Evolutionary conservation across 2,888 invertebrate species (phyloP), one percentile per base, ranked within the genome.

Genomic region (Fabriciana adippe): DNA sequence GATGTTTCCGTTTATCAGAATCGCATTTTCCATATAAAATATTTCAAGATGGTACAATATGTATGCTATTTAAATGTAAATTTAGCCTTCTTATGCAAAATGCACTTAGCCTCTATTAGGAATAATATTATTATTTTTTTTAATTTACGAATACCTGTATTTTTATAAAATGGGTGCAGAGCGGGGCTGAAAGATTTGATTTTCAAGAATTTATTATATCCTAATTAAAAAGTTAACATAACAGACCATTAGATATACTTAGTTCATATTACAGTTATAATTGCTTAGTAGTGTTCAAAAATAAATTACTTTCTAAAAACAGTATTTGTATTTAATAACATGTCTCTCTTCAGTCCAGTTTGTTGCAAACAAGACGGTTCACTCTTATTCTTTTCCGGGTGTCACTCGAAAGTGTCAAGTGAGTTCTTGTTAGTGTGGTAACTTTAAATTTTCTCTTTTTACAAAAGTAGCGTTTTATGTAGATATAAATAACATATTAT

Each of bases 331-430:
- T 5, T 16, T 18, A 61, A 53, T 61, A 16, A 21, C 8, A 41
- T 15, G n/a, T 18, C 51, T 50, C 51, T 53, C 61, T 61, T 53
- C 16, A 61, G 61, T 61, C 51, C 51, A 35, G 51, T 35, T 61
- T 41, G 61, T 61, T 61, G 51, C 35, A 61, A 61, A 35, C 60
- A 51, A 35, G 51, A 51, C 50, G 15, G 35, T 55, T 41, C 55
- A 41, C 61, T 53, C 61, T 51, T 51, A 61, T 61, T 61, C 61
- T 61, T 57, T 68, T 64, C 63, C 65, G 56, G 54, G 53, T 56
- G 51, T 66, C 57, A 45, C 65, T 67, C 53, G 70, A 67, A 55
- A 62, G 70, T 67, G 70, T 64, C 64, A 67, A 67, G 70, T 53
- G 67, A 48, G 67, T 51, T 66, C 69, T 67, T 67, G 60, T 70